Percentiles rank a stretch among this genome's conserved stretches.
These are phyloP conservation scores for Tachystola acroxantha DNA, from an alignment of 2,888 invertebrate genomes.

Conservation along the genomic window DNA sequence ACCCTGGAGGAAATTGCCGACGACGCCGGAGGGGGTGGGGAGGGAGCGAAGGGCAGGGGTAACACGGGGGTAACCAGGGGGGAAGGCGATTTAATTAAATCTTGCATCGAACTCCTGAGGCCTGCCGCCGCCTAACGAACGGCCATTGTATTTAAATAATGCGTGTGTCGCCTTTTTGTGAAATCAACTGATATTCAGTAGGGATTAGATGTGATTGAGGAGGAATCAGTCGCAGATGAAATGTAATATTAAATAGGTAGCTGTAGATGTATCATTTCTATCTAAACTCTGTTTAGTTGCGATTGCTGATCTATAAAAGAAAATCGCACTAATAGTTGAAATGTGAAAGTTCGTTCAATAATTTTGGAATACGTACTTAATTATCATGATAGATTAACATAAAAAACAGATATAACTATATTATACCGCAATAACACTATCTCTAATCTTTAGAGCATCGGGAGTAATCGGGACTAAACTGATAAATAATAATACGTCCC, in stretches of 20 bases:
- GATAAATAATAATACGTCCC: neutral
- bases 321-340: too few relatives aligned
- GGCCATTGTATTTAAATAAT: conserved; percentile 76
- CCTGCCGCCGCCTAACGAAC: conserved; percentile 72
- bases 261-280: too few relatives aligned
- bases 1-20: conserved; percentile 72
- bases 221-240: too few relatives aligned
- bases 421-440: too few relatives aligned
- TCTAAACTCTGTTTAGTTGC: too few relatives aligned
- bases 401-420: too few relatives aligned
- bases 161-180: conserved; percentile 68
- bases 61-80: conserved; percentile 16
- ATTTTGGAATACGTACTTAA: too few relatives aligned
- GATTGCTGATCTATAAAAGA: too few relatives aligned
- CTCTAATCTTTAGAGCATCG: too few relatives aligned
- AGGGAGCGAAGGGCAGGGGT: conserved; percentile 21
- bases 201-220: conserved; percentile 3
- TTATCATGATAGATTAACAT: too few relatives aligned
- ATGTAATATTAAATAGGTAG: neutral
- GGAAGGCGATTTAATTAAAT: conserved; percentile 79
- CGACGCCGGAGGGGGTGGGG: conserved; percentile 31
- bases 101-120: conserved; percentile 80
- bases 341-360: too few relatives aligned
- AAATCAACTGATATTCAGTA: conserved; percentile 6
- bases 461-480: too few relatives aligned